Conservation (phyloP, 2,888 invertebrate genomes). For the Tachystola acroxantha region DNA sequence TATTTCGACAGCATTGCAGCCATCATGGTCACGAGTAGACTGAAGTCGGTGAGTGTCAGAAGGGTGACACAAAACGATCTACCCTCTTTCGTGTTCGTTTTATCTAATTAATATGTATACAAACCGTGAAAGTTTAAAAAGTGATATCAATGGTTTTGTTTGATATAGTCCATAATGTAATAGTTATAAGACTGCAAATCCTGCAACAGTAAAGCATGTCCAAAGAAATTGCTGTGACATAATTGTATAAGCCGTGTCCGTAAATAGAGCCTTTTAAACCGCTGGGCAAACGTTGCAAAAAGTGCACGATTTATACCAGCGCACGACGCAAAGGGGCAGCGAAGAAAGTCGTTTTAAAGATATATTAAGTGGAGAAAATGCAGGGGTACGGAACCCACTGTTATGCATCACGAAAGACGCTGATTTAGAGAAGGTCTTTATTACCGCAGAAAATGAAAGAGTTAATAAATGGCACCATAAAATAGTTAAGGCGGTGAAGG, state of each 20-base stretch:
- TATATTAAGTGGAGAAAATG: constrained; percentile 56
- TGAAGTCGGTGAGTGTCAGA: no score
- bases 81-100: no score
- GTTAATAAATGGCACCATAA: constrained; percentile 3
- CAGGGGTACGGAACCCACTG: constrained; percentile 34
- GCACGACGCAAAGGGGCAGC: constrained; percentile 5
- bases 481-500: background rate
- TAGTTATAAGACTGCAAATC: no score
- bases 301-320: constrained; percentile 10
- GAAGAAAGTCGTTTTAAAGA: constrained; percentile 52
- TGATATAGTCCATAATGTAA: no score
- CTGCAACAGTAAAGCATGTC: background rate
- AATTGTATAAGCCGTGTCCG: constrained; percentile 10
- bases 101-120: no score
- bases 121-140: no score
- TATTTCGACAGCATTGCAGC: no score
- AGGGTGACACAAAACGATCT: no score
- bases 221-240: constrained; percentile 1
- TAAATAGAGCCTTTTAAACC: constrained; percentile 14
- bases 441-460: constrained; percentile 8
- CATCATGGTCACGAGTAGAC: no score
- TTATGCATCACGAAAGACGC: constrained; percentile 33
- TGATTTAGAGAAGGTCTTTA: constrained; percentile 27
- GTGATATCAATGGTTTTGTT: no score
- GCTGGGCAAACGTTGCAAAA: constrained; percentile 11